Base-by-base conservation (phyloP, 2,888 invertebrate species). In the Nymphalis polychloros region DNA sequence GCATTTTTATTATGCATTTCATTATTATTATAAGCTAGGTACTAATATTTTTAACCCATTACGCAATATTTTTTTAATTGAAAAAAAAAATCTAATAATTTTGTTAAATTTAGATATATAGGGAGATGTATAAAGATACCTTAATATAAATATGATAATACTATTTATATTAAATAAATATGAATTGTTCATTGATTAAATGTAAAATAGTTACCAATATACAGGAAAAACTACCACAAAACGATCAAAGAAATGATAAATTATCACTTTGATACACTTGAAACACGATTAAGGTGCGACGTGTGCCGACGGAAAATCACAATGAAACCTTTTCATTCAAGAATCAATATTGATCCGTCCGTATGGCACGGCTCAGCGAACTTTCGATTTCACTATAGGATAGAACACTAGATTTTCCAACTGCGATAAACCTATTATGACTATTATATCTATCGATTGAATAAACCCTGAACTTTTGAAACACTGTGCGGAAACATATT, bases 371-470 rank as follows among this genome's bases (percentile, higher is more conserved):
- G 78, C 78, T 77, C 79, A 82, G 78, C 81, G 81, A 88, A 91
- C 90, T 90, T 89, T 90, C 86, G 76, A 78, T 90, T 90, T 89
- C 90, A 91, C 91, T 86, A 79, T 71, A 77, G 61, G 41, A 48
- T 23, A 16, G 55, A 62, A 27, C 72, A 72, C 71, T 70, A 74
- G 85, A 84, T 85, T 83, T 78, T 61, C 20, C 57, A 41, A 35
- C 57, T 41, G 10, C 13, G 41, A 57, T 35, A 57, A 41, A 10
- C 13, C 35, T 41, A 57, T 57, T 41, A 57, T 8, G 27, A 41
- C 57, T 41, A 6, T n/a, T 19, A 41, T n/a, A 57, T 13, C n/a
- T 57, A 57, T 57, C 41, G 35, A 57, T 31, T 57, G 1, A 19
- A 19, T 13, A 6, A 19, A 20, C 35, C 35, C 19, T 57, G 35